Evolutionary conservation across 2,888 invertebrate species (phyloP).

Genomic region (Melieria omissa): DNA sequence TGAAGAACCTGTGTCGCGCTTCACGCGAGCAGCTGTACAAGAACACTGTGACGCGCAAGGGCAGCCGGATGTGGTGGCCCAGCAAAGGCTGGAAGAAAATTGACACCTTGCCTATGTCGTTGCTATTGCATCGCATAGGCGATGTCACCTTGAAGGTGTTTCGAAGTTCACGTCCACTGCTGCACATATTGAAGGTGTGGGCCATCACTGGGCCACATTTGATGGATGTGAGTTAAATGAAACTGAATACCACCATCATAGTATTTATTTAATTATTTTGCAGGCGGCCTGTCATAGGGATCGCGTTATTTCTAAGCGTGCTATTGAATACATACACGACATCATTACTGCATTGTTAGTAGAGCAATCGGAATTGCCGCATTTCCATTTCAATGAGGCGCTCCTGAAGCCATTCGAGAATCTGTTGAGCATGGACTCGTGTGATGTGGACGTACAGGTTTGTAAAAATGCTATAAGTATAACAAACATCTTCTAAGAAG

Average conservation of each 20-base stretch:
- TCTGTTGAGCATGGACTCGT: conserved; percentile 89
- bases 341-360: conserved; percentile 88
- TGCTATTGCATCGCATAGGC: conserved; percentile 84
- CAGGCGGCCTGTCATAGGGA: conserved; percentile 93
- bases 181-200: conserved; percentile 94
- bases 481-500: no score
- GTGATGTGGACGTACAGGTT: conserved; percentile 91
- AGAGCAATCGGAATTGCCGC: conserved; percentile 87
- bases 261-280: conserved; percentile 38
- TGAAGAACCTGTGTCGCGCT: conserved; percentile 84
- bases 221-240: conserved; percentile 77
- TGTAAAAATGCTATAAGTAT: neutral
- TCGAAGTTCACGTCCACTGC: conserved; percentile 85
- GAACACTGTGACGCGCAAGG: conserved; percentile 67
- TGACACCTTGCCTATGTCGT: conserved; percentile 68
- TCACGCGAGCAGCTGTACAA: conserved; percentile 78
- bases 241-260: neutral
- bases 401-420: conserved; percentile 95
- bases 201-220: conserved; percentile 92
- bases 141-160: conserved; percentile 90
- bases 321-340: conserved; percentile 92
- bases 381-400: conserved; percentile 96
- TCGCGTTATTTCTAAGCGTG: conserved; percentile 87
- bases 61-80: conserved; percentile 66
- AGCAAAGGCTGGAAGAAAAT: conserved; percentile 67